phyloP scores from a whole-genome alignment of 2,888 invertebrate genomes.

The Mythimna pallens region DNA sequence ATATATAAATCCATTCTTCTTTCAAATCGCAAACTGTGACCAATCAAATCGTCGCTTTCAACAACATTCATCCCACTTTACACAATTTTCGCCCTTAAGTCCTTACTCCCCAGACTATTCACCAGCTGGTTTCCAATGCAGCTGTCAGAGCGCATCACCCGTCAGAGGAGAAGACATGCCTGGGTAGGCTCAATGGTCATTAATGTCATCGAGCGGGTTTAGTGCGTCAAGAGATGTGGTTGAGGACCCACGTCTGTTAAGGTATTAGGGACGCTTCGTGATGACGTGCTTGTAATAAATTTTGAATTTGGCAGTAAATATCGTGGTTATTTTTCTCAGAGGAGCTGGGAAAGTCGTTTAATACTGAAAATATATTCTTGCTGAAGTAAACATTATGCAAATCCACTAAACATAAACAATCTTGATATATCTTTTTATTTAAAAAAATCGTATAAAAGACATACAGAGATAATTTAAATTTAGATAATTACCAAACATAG shows the following conservation, averaged over 20 bases:
- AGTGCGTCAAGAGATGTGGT: conserved; percentile 35
- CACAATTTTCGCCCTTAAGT: conserved; percentile 36
- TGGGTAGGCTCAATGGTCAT: conserved; percentile 56
- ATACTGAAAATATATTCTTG: too few species aligned
- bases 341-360: too few species aligned
- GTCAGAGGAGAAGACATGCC: conserved; percentile 49
- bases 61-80: conserved; percentile 14
- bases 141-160: conserved; percentile 53
- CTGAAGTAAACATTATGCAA: too few species aligned
- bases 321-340: not conserved
- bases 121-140: conserved; percentile 49
- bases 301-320: not conserved
- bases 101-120: conserved; percentile 36
- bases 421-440: too few species aligned
- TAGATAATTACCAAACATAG: too few species aligned
- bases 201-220: conserved; percentile 54
- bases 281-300: not conserved
- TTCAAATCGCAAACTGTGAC: conserved; percentile 2
- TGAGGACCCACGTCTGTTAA: conserved; percentile 22
- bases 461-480: too few species aligned
- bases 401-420: too few species aligned
- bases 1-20: not conserved
- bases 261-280: conserved; percentile 23
- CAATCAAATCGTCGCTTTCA: conserved; percentile 24
- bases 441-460: too few species aligned